phyloP scores from a whole-genome alignment of 2,797 vertebrate species.

The Cheirogaleus major region DNA sequence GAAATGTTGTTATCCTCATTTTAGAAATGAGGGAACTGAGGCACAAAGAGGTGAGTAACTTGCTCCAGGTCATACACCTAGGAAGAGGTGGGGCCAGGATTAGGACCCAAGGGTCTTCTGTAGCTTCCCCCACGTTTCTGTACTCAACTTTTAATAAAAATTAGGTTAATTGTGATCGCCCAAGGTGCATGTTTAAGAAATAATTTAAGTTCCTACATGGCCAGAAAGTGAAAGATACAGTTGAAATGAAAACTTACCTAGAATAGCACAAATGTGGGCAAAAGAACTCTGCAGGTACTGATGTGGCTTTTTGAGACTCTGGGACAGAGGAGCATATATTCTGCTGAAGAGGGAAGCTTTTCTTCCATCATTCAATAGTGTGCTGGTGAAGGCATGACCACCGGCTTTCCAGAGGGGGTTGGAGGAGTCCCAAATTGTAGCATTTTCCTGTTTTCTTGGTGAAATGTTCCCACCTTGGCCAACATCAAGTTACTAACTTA shows the following conservation, averaged over 20 bases:
- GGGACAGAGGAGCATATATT: neutral
- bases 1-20: neutral
- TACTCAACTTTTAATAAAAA: neutral
- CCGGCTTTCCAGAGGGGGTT: neutral
- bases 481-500: neutral
- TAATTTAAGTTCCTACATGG: neutral
- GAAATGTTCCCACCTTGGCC: neutral
- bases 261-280: neutral
- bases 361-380: accelerated
- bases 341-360: neutral
- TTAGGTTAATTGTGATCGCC: neutral
- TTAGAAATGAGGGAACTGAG: neutral
- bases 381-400: neutral
- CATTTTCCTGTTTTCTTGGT: neutral
- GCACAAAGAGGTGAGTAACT: neutral
- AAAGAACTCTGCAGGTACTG: too few species aligned
- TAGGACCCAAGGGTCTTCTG: neutral
- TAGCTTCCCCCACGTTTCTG: neutral
- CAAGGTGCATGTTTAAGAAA: neutral
- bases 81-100: neutral
- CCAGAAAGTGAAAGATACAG: neutral
- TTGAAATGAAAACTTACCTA: neutral
- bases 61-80: neutral
- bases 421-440: too few species aligned
- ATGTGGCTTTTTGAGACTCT: neutral